A percentile compares a stretch with the other conserved stretches of the same genome.
Evolutionary conservation across 2,888 invertebrate genomes (phyloP).

Genomic region (Argyresthia albistria): DNA sequence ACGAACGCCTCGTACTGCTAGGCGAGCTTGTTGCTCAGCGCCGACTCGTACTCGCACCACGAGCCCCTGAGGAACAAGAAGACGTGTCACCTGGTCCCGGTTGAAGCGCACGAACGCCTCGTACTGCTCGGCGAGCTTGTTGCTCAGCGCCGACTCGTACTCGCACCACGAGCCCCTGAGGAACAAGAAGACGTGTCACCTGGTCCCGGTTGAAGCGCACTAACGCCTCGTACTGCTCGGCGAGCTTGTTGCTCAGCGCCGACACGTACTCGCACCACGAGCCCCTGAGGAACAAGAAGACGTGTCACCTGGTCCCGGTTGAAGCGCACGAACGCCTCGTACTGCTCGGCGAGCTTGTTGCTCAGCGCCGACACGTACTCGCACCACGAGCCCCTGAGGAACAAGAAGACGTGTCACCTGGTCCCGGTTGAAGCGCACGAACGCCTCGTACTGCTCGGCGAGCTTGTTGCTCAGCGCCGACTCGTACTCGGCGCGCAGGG

Average conservation of each 20-base stretch:
- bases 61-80: too few species aligned
- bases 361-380: conserved; percentile 96
- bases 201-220: conserved; percentile 98
- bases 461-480: conserved; percentile 92
- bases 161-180: too few species aligned
- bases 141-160: too few species aligned
- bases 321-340: conserved; percentile 98
- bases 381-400: conserved; percentile 90
- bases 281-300: too few species aligned
- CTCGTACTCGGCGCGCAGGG: conserved; percentile 96
- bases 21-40: too few species aligned
- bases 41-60: too few species aligned
- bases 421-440: conserved; percentile 98
- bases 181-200: too few species aligned
- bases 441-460: conserved; percentile 98
- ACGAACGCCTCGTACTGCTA: conserved; percentile 99
- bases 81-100: too few species aligned
- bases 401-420: too few species aligned
- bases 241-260: conserved; percentile 92
- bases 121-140: too few species aligned
- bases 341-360: conserved; percentile 96
- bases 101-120: conserved; percentile 99
- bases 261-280: conserved; percentile 96
- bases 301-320: too few species aligned
- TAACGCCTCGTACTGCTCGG: conserved; percentile 99